phyloP scores from a whole-genome alignment of 1,140 invertebrate genomes.

The Brachionus calyciflorus region DNA sequence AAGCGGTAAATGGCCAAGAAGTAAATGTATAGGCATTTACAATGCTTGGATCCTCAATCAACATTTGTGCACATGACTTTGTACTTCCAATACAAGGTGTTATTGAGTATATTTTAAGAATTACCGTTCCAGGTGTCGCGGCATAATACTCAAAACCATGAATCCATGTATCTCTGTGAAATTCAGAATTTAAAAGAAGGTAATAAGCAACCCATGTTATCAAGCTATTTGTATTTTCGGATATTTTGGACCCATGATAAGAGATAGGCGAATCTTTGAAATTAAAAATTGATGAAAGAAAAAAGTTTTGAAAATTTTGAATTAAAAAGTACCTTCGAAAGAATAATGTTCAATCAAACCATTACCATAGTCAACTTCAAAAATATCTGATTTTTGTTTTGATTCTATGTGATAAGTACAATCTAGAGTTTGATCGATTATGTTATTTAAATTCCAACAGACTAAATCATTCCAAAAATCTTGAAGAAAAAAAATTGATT shows the following conservation, averaged over 20 bases:
- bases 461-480: background rate
- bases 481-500: too few relatives aligned
- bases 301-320: background rate
- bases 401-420: background rate
- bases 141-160: constrained; percentile 32
- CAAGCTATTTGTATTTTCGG: too few relatives aligned
- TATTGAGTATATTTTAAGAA: background rate
- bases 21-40: background rate
- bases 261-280: background rate
- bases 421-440: background rate
- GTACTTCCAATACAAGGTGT: background rate
- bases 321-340: background rate
- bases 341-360: background rate
- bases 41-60: background rate
- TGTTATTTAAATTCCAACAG: background rate
- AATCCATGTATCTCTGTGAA: constrained; percentile 10
- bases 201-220: background rate
- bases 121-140: background rate
- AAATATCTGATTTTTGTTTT: background rate
- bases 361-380: constrained; percentile 3
- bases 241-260: background rate
- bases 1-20: background rate
- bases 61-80: background rate
- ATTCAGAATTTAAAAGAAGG: background rate
- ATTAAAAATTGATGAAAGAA: background rate